These are phyloP conservation scores for Mastigias papua DNA, from an alignment of 30 jellyfish, hydroid and myxozoan genomes.

Conservation along the genomic window DNA sequence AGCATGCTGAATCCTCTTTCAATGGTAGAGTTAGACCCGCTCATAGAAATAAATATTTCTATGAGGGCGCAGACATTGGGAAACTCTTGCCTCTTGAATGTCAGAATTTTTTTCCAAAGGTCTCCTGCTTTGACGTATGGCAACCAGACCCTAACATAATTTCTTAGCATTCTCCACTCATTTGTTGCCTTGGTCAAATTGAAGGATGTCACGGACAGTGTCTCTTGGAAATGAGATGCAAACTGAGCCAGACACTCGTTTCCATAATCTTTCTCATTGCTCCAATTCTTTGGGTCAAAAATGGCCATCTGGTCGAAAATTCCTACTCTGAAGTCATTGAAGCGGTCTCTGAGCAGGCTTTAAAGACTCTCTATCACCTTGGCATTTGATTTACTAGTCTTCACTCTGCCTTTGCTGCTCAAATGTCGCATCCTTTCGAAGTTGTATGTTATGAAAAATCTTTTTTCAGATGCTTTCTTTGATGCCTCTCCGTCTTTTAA, in stretches of 20 bases:
- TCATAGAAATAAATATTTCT: too few species aligned
- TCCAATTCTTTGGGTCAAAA: conserved; percentile 27
- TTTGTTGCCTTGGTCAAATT: conserved; percentile 6
- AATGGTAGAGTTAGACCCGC: too few species aligned
- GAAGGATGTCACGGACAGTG: conserved; percentile 29
- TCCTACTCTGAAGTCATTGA: neutral
- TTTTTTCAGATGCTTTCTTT: conserved; percentile 6
- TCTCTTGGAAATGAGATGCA: conserved; percentile 42
- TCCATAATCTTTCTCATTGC: conserved; percentile 5
- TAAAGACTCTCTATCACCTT: neutral
- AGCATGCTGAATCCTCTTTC: too few species aligned
- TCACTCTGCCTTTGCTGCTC: neutral
- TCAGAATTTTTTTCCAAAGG: neutral
- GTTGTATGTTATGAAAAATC: neutral
- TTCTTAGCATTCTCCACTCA: conserved; percentile 35
- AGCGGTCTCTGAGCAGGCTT: conserved; percentile 9
- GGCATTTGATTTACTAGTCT: conserved; percentile 24
- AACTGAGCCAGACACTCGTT: neutral
- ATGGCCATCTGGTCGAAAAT: neutral
- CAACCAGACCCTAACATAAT: conserved; percentile 11
- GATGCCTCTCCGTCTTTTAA: conserved; percentile 3
- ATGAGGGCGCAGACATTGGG: too few species aligned
- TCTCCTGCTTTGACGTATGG: neutral
- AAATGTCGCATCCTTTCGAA: conserved; percentile 30
- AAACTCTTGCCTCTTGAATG: too few species aligned